Evolutionary conservation across 2,888 invertebrate species (phyloP).

Genomic region (Coecobrya sp.): DNA sequence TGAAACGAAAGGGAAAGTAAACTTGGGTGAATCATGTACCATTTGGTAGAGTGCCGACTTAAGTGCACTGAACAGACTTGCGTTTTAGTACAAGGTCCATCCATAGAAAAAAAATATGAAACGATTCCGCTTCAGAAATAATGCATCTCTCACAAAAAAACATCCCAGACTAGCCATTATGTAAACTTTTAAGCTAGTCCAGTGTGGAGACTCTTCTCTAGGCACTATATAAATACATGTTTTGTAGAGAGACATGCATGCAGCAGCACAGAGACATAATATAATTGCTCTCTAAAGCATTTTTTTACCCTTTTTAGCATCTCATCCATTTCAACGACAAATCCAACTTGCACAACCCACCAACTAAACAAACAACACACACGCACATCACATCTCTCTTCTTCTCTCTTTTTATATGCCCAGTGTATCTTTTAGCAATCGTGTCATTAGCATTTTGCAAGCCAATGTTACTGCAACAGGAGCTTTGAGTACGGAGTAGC

Average conservation of each 20-base stretch:
- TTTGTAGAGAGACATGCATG: background rate
- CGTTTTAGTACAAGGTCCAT: background rate
- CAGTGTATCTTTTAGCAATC: background rate
- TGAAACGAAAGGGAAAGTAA: background rate
- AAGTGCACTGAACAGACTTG: background rate
- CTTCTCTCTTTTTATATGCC: background rate
- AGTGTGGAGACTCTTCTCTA: background rate
- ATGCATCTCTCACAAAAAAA: background rate
- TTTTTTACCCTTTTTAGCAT: conserved; percentile 46
- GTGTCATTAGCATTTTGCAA: background rate
- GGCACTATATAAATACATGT: background rate
- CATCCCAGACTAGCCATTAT: background rate
- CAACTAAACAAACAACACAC: conserved; percentile 7
- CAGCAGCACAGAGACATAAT: conserved; percentile 23
- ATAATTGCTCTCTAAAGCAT: conserved; percentile 36
- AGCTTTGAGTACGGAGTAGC: no score
- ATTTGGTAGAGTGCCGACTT: background rate
- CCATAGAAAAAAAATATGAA: no score
- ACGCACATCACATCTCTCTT: background rate
- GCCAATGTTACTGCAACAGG: no score
- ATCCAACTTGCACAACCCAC: background rate
- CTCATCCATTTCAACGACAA: conserved; percentile 27
- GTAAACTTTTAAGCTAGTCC: background rate
- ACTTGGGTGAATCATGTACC: background rate
- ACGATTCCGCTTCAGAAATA: background rate